Evolutionary conservation across 2,888 invertebrate genomes (phyloP).

Genomic region (Entomobrya proxima): DNA sequence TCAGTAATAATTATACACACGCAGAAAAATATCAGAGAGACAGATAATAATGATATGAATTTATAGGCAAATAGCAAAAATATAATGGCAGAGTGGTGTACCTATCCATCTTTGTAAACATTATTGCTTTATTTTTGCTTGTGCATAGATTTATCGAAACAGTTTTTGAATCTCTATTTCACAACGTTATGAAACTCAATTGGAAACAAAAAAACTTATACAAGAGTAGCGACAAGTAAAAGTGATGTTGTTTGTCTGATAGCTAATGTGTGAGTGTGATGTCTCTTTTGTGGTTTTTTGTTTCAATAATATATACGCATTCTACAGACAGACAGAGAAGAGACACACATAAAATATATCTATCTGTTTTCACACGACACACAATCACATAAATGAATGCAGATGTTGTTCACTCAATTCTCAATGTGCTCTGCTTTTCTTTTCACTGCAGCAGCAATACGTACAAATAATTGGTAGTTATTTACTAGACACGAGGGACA

Average conservation of each 20-base stretch:
- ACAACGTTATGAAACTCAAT: slow-evolving; percentile 24
- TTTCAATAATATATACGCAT: slow-evolving; percentile 36
- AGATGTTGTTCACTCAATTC: no score
- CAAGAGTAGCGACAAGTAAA: slow-evolving; percentile 11
- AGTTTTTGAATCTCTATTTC: slow-evolving; percentile 9
- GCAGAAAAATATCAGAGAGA: slow-evolving; percentile 28
- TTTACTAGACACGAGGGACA: slow-evolving; percentile 44
- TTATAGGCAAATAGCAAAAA: slow-evolving; percentile 21
- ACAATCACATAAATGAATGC: slow-evolving; percentile 57
- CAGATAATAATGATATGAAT: slow-evolving; percentile 43
- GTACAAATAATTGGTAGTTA: slow-evolving; percentile 27
- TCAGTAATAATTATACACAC: slow-evolving; percentile 12
- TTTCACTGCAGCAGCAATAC: slow-evolving; percentile 4
- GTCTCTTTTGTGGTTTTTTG: slow-evolving; percentile 51
- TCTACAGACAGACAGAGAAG: no score
- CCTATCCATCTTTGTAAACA: background rate
- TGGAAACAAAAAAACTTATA: slow-evolving; percentile 17
- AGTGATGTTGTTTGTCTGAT: slow-evolving; percentile 35
- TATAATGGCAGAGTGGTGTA: slow-evolving; percentile 8
- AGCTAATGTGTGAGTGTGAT: slow-evolving; percentile 29
- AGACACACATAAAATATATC: no score
- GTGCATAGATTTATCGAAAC: slow-evolving; percentile 26
- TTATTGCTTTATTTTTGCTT: slow-evolving; percentile 6
- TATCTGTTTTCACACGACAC: slow-evolving; percentile 52
- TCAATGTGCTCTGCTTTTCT: slow-evolving; percentile 5